Evolutionary conservation across 2,888 invertebrate genomes (phyloP).

Genomic region (Oscheius sp.): DNA sequence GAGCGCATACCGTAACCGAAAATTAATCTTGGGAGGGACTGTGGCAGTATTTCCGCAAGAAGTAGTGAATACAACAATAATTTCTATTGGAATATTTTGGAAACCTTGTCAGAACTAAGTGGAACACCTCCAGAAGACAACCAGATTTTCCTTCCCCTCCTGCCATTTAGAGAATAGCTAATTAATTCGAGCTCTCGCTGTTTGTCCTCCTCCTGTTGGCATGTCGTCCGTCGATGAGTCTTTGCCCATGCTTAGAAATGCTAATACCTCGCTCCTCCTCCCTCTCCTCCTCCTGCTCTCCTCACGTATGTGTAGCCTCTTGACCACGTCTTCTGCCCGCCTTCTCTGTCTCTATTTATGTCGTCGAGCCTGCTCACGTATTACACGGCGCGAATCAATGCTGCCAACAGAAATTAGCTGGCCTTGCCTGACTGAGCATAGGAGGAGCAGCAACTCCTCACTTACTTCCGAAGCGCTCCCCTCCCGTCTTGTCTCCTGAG

Average conservation of each 20-base stretch:
- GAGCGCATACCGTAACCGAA: slow-evolving; percentile 1
- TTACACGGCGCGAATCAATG: slow-evolving; percentile 38
- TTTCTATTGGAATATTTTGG: too few relatives aligned
- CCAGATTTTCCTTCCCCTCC: too few relatives aligned
- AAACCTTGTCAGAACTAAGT: too few relatives aligned
- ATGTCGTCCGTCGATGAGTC: slow-evolving; percentile 28
- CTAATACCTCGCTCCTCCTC: slow-evolving; percentile 17
- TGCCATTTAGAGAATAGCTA: slow-evolving; percentile 11
- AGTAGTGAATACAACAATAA: too few relatives aligned
- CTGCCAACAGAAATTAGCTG: slow-evolving; percentile 30
- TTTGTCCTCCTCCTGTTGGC: slow-evolving; percentile 13
- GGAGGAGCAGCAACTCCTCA: slow-evolving; percentile 13
- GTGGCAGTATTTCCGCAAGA: background rate
- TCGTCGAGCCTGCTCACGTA: slow-evolving; percentile 35
- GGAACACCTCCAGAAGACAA: too few relatives aligned
- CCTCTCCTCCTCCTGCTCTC: background rate
- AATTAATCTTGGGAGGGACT: background rate
- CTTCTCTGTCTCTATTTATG: slow-evolving; percentile 22
- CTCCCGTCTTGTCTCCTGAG: background rate
- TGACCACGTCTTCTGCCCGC: background rate
- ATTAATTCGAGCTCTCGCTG: slow-evolving; percentile 3
- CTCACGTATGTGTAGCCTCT: too few relatives aligned
- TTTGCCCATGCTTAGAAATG: slow-evolving; percentile 21
- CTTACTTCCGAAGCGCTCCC: background rate
- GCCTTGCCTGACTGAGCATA: slow-evolving; percentile 22